A percentile compares a stretch with the other conserved stretches of the same genome.
These are phyloP conservation scores for Seira musarum DNA, from an alignment of 2,888 invertebrate genomes.

Conservation along the genomic window DNA sequence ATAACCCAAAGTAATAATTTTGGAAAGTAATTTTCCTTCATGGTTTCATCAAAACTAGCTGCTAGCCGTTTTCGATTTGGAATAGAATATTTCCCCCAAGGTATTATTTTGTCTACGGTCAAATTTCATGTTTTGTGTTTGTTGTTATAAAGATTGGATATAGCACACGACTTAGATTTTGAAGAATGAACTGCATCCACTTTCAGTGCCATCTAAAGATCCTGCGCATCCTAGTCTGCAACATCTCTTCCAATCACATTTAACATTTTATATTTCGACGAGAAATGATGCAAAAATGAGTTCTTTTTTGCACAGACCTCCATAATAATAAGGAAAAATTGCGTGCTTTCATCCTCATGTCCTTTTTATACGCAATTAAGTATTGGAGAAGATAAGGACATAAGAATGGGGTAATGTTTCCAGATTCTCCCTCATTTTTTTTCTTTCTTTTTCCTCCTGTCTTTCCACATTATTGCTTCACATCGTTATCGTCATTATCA, in stretches of 20 bases:
- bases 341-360: conserved; percentile 7
- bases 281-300: neutral
- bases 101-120: too few relatives aligned
- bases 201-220: neutral
- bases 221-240: neutral
- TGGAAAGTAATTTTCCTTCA: too few relatives aligned
- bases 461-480: conserved; percentile 18
- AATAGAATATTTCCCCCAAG: too few relatives aligned
- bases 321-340: neutral
- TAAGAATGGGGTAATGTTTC: conserved; percentile 5
- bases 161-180: neutral
- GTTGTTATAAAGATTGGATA: neutral
- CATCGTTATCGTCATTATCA: conserved; percentile 19
- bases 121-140: too few relatives aligned
- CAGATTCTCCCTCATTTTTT: neutral
- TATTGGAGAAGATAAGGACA: neutral
- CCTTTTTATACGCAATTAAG: neutral
- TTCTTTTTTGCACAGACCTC: neutral
- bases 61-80: too few relatives aligned
- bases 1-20: too few relatives aligned
- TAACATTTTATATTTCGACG: neutral
- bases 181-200: too few relatives aligned
- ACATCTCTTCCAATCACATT: neutral
- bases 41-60: too few relatives aligned
- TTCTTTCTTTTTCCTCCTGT: neutral